Percentiles rank a stretch among this genome's conserved stretches.
These are phyloP conservation scores for Scomberomorus guttatus DNA, from an alignment of 2,797 vertebrate species.

Conservation along the genomic window DNA sequence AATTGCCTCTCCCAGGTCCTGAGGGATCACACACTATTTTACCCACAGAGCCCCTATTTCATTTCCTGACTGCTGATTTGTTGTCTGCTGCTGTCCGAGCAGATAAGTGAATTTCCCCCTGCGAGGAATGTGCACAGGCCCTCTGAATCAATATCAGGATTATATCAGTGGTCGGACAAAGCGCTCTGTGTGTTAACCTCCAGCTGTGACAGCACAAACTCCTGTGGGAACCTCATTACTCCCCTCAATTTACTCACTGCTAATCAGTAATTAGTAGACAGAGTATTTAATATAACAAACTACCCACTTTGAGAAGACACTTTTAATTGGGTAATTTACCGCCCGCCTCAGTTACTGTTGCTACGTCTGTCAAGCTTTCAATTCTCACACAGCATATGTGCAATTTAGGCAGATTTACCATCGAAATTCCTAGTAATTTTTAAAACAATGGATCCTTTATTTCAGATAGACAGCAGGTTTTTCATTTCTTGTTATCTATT, in stretches of 20 bases:
- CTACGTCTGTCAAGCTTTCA: neutral
- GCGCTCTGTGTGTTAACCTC: conserved; percentile 26
- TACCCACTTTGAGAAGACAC: neutral
- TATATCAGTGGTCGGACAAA: conserved; percentile 40
- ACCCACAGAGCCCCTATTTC: conserved; percentile 46
- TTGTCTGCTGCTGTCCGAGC: conserved; percentile 53
- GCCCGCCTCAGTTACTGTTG: neutral
- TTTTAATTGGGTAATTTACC: conserved; percentile 18
- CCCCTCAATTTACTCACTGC: conserved; percentile 33
- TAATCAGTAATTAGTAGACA: conserved; percentile 41
- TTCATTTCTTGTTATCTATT: no score
- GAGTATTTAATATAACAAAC: conserved; percentile 21
- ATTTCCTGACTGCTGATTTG: conserved; percentile 73
- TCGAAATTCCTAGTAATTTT: neutral
- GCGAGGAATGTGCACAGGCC: conserved; percentile 60
- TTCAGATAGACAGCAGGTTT: no score
- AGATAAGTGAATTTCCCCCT: conserved; percentile 67
- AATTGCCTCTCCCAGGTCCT: conserved; percentile 29
- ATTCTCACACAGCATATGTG: neutral
- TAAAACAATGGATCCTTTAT: no score
- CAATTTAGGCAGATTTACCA: neutral
- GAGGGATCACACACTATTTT: conserved; percentile 39
- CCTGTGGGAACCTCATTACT: conserved; percentile 45
- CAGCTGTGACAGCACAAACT: conserved; percentile 41
- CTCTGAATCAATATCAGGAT: conserved; percentile 63